Evolutionary conservation across 2,113 vertebrate species (phyloP).

Genomic region (Ailuropoda melanoleuca): DNA sequence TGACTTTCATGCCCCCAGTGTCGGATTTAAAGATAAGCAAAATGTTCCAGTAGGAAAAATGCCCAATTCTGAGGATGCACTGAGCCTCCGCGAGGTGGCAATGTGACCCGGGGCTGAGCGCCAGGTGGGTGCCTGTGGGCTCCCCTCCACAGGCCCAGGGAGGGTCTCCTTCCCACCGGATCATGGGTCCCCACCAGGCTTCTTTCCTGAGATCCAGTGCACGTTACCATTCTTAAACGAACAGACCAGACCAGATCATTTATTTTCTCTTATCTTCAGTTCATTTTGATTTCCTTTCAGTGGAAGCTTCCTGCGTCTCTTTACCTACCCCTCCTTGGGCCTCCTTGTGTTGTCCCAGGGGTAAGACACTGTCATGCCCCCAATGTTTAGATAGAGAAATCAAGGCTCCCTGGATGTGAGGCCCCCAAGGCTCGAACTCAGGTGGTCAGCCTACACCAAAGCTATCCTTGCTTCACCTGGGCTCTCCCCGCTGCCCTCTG

Average conservation of each 20-base stretch:
- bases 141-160: rapidly evolving
- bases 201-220: background rate
- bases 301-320: rapidly evolving
- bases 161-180: background rate
- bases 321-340: no score
- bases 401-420: background rate
- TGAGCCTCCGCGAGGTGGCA: rapidly evolving
- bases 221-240: background rate
- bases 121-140: rapidly evolving
- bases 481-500: rapidly evolving
- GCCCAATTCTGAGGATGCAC: rapidly evolving
- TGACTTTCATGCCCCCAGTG: background rate
- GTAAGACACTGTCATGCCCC: background rate
- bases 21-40: background rate
- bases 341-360: background rate
- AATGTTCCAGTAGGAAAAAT: background rate
- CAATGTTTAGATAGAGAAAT: background rate
- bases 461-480: background rate
- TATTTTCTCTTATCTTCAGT: no score
- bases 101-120: background rate
- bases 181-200: rapidly evolving
- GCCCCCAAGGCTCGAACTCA: background rate
- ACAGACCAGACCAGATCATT: background rate
- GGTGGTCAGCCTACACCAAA: rapidly evolving
- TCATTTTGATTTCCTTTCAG: background rate